Conservation (phyloP, 2,113 vertebrate genomes). For the Oreochromis spilurus region DNA sequence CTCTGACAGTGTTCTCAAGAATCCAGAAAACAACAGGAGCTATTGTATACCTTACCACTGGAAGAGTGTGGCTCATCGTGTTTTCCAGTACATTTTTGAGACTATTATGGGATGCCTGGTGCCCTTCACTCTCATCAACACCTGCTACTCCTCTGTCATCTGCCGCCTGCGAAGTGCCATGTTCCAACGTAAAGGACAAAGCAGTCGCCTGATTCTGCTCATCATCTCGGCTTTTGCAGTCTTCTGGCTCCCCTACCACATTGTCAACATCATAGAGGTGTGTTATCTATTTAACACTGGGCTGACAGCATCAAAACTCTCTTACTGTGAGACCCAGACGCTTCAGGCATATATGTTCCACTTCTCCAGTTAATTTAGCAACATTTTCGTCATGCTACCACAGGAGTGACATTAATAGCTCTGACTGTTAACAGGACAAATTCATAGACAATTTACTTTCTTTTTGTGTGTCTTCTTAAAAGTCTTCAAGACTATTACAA, state of each 20-base stretch:
- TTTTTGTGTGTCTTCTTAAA: neutral
- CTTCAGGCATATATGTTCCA: neutral
- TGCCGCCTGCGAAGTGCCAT: slow-evolving; percentile 70
- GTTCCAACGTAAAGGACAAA: slow-evolving; percentile 64
- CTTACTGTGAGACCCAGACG: neutral
- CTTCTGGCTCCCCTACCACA: slow-evolving; percentile 85
- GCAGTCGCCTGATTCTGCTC: slow-evolving; percentile 78
- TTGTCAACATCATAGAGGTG: slow-evolving; percentile 80
- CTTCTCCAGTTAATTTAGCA: neutral
- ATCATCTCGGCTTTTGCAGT: slow-evolving; percentile 77
- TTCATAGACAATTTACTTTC: neutral
- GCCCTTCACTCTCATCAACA: slow-evolving; percentile 76
- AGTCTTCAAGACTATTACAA: neutral
- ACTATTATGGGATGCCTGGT: slow-evolving; percentile 79
- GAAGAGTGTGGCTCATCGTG: slow-evolving; percentile 38
- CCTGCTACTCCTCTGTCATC: slow-evolving; percentile 77
- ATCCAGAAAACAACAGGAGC: neutral
- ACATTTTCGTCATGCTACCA: neutral
- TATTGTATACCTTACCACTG: slow-evolving; percentile 53
- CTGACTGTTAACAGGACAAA: neutral
- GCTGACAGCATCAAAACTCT: neutral
- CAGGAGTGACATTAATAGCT: neutral
- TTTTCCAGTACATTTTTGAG: slow-evolving; percentile 82
- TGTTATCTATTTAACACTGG: neutral
- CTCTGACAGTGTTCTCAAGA: slow-evolving; percentile 11